Base-by-base conservation (phyloP, 2,797 vertebrate genomes). In the Neoniphon sammara region DNA sequence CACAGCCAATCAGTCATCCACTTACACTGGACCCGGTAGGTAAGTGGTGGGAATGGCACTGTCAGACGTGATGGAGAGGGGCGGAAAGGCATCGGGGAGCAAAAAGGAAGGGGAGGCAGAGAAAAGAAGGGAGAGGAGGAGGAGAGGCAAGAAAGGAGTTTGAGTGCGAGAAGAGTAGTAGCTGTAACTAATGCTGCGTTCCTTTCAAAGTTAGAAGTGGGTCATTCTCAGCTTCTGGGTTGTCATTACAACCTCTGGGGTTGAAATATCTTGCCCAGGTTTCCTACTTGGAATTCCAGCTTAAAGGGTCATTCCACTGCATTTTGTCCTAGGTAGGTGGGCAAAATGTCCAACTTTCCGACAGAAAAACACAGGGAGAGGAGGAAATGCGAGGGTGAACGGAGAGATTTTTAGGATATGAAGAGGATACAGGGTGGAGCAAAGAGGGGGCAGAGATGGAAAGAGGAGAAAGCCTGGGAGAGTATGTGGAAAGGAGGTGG, bases 1-100 rank as follows among this genome's bases (percentile, higher is more conserved):
- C 44, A 27, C 61, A 7, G 34, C 44, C 20, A 15, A 50, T 50
- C 30, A 25, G 27, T 36, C 52, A 57, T 59, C 14, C 14, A 39
- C 42, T 30, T 15, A 20, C 10, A 57, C 65, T 42, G 56, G 44
- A 56, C 55, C 59, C 49, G 25, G 49, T 42, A 73, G 67, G 77
- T 57, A 67, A 74, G 39, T 1, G 49, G 25, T 21, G 46, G 55
- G 49, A 60, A 77, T 60, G 36, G 39, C 18, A 8, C 44, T 55
- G 9, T 39, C 12, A 17, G n/a, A 20, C 14, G 34, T 36, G 30
- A 36, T 20, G 58, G 21, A 27, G 10, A 62, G 15, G n/a, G 11
- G 42, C 12, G 23, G 42, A 15, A 39, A 39, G 36, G 36, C 3
- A 4, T 3, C 15, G 5, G 57, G 23, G 53, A 30, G 53, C 7